These are phyloP conservation scores for Athrips mouffetella DNA, from an alignment of 2,888 invertebrate species.

Conservation along the genomic window DNA sequence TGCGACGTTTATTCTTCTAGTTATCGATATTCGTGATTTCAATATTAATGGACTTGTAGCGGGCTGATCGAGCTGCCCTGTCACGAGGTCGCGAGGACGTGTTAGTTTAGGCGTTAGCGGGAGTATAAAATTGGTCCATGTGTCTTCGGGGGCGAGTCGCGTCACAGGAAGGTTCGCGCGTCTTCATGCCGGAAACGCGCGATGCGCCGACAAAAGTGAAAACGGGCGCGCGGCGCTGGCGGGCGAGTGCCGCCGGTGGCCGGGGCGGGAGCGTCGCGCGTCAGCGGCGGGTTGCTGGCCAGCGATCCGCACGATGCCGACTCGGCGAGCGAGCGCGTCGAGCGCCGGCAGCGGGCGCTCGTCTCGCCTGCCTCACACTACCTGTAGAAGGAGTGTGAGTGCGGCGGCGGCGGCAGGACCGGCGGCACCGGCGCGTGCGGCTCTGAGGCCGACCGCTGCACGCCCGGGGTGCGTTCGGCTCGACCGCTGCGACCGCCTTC, in stretches of 20 bases:
- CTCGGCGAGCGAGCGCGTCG: conserved; percentile 74
- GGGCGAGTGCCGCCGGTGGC: conserved; percentile 37
- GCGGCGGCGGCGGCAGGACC: conserved; percentile 70
- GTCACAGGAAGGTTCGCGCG: conserved; percentile 63
- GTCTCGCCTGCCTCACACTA: conserved; percentile 75
- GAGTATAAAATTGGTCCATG: conserved; percentile 74
- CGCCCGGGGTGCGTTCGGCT: conserved; percentile 66
- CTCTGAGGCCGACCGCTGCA: conserved; percentile 80
- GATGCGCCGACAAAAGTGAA: conserved; percentile 69
- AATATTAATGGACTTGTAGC: conserved; percentile 61
- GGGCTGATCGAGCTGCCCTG: conserved; percentile 43
- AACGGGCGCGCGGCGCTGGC: conserved; percentile 49
- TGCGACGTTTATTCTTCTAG: conserved; percentile 44
- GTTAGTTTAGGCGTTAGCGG: conserved; percentile 59
- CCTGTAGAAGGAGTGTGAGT: conserved; percentile 76
- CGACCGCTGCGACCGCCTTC: conserved; percentile 44
- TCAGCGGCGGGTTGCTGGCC: conserved; percentile 35
- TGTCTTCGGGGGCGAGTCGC: conserved; percentile 45
- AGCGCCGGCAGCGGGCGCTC: conserved; percentile 66
- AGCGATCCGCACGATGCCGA: conserved; percentile 69
- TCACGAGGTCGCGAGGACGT: conserved; percentile 59
- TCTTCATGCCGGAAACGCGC: conserved; percentile 56
- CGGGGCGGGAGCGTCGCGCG: conserved; percentile 29
- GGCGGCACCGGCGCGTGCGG: conserved; percentile 78
- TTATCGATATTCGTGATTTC: conserved; percentile 47